phyloP scores from a whole-genome alignment of 2,888 invertebrate species.

The Rhogogaster chlorosoma region DNA sequence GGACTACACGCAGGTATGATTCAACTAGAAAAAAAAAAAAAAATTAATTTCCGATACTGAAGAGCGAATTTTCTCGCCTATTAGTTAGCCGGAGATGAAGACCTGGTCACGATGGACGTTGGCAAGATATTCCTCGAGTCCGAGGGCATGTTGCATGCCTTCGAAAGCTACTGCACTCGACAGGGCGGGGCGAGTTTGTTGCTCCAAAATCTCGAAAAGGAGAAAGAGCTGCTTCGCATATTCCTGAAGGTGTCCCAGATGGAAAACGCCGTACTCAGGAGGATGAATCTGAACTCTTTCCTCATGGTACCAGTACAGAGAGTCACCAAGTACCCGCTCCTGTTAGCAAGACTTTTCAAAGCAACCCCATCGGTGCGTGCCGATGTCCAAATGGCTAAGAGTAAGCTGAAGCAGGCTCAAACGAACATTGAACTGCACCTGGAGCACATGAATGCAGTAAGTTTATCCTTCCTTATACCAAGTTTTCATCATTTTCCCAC shows the following conservation, averaged over 20 bases:
- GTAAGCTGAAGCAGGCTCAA: slow-evolving; percentile 92
- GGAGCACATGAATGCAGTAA: slow-evolving; percentile 93
- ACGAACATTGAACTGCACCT: slow-evolving; percentile 95
- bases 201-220: slow-evolving; percentile 94
- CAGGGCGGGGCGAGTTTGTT: slow-evolving; percentile 94
- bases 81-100: slow-evolving; percentile 81
- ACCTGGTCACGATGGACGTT: slow-evolving; percentile 92
- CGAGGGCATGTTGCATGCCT: slow-evolving; percentile 95
- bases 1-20: slow-evolving; percentile 84
- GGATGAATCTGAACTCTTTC: slow-evolving; percentile 99
- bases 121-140: slow-evolving; percentile 95
- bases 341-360: slow-evolving; percentile 93
- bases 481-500: not conserved
- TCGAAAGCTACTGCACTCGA: slow-evolving; percentile 96
- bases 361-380: slow-evolving; percentile 86
- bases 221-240: slow-evolving; percentile 95
- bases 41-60: not conserved
- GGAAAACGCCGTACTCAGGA: slow-evolving; percentile 94
- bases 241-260: slow-evolving; percentile 97
- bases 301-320: slow-evolving; percentile 98
- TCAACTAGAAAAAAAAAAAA: not conserved
- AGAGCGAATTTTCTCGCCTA: not conserved
- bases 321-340: slow-evolving; percentile 97
- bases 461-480: slow-evolving; percentile 56
- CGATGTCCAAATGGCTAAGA: slow-evolving; percentile 90